Base-by-base conservation (phyloP, 2,113 vertebrate genomes). In the Toxotes jaculatrix region DNA sequence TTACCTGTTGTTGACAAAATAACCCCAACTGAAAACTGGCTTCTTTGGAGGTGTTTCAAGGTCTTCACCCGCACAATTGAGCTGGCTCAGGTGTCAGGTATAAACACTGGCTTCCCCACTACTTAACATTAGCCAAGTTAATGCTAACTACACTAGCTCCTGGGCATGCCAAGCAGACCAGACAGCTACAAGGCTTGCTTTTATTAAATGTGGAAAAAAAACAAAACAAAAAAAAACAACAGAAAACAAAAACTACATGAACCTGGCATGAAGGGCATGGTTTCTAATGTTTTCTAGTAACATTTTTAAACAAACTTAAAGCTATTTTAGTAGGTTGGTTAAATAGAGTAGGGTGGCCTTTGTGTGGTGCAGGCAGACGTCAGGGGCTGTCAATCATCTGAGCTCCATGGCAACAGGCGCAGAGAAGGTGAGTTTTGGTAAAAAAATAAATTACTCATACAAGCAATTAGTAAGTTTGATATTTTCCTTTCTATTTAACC, bases 371-470 rank as follows among this genome's bases (percentile, higher is more conserved):
- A 27, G 27, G 27, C 27, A 57, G 55, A 60, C 40, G 1, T 64
- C 65, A 75, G 61, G 55, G 40, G 38, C 40, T 68, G 84, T 69
- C 68, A 69, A 69, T 82, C 79, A 80, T 19, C 27, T 1, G 7
- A 23, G 19, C 53, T 42, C 51, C 77, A 74, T 78, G 83, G 60
- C 77, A 68, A 74, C 56, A 23, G 47, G 47, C 60, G 32, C 43
- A 66, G 1, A 4, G 57, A n/a, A 3, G 11, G 23, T 17, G 12
- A 31, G 43, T 45, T 2, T 19, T 16, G 17, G n/a, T 60, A 27
- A 27, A 27, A 1, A 27, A 27, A 27, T 27, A 27, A 27, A 27
- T 27, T 27, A 27, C 64, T 10, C 42, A 59, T 56, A 0, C 27
- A 9, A 14, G 43, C 32, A 67, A 61, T 74, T 59, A 53, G 40